Evolutionary conservation across 2,113 vertebrate genomes (phyloP).

Genomic region (Tupaia chinensis): DNA sequence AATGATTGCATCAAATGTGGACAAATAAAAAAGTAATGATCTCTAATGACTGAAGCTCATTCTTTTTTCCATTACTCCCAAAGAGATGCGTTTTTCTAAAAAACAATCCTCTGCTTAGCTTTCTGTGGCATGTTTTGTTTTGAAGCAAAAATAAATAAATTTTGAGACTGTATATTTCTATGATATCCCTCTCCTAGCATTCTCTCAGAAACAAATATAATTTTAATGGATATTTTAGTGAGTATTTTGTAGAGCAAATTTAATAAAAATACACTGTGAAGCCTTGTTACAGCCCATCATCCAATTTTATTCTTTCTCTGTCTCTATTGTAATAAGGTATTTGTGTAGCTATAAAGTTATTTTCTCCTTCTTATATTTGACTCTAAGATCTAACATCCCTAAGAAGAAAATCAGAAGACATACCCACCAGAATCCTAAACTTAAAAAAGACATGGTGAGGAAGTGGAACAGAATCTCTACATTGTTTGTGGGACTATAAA

Average conservation of each 20-base stretch:
- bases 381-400: background rate
- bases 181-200: background rate
- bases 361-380: background rate
- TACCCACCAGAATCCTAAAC: background rate
- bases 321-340: background rate
- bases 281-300: background rate
- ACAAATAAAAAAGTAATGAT: background rate
- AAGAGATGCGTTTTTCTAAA: background rate
- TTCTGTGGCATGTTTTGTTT: background rate
- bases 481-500: background rate
- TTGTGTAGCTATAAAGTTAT: background rate
- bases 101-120: background rate
- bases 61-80: background rate
- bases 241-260: background rate
- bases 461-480: background rate
- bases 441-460: background rate
- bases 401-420: conserved; percentile 7
- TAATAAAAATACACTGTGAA: background rate
- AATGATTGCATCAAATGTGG: background rate
- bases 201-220: conserved; percentile 40
- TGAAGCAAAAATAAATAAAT: background rate
- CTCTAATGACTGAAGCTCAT: background rate
- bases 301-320: background rate
- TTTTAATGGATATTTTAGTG: background rate
- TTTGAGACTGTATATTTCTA: background rate